phyloP scores from a whole-genome alignment of 2,888 invertebrate genomes.

The Athripsodes cinereus region DNA sequence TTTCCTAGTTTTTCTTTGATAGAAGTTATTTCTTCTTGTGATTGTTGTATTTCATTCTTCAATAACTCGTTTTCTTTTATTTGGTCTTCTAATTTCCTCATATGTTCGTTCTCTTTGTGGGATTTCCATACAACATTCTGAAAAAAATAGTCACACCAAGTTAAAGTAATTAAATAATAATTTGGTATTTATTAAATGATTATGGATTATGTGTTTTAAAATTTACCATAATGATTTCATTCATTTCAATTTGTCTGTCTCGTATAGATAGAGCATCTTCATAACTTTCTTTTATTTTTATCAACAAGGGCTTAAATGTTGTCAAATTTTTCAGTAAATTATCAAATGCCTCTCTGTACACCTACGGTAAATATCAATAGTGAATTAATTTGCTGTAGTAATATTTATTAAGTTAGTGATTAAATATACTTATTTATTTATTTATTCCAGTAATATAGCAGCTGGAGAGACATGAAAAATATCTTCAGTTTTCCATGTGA shows the following conservation, averaged over 20 bases:
- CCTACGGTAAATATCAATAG: constrained; percentile 31
- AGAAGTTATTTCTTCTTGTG: constrained; percentile 10
- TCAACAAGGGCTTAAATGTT: constrained; percentile 39
- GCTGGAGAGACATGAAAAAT: no score
- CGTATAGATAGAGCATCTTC: constrained; percentile 39
- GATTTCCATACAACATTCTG: constrained; percentile 16
- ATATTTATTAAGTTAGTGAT: no score
- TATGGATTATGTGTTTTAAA: neutral
- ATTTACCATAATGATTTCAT: constrained; percentile 18
- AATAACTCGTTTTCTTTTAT: constrained; percentile 37
- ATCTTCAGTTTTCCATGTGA: no score
- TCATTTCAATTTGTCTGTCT: constrained; percentile 36
- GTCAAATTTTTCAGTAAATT: constrained; percentile 36
- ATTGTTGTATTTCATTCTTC: constrained; percentile 30
- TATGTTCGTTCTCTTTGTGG: constrained; percentile 20
- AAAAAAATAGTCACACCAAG: no score
- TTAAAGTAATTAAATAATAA: neutral
- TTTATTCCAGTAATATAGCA: no score
- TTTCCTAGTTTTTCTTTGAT: constrained; percentile 9
- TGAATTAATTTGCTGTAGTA: neutral
- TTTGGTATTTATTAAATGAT: neutral
- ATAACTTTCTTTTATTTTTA: constrained; percentile 40
- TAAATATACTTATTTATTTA: no score
- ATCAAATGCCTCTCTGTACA: constrained; percentile 40
- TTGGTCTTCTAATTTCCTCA: constrained; percentile 35